Percentiles rank a stretch among this genome's conserved stretches.
Evolutionary conservation across 2,888 invertebrate genomes (phyloP).

Genomic region (Trachelus iudaicus): DNA sequence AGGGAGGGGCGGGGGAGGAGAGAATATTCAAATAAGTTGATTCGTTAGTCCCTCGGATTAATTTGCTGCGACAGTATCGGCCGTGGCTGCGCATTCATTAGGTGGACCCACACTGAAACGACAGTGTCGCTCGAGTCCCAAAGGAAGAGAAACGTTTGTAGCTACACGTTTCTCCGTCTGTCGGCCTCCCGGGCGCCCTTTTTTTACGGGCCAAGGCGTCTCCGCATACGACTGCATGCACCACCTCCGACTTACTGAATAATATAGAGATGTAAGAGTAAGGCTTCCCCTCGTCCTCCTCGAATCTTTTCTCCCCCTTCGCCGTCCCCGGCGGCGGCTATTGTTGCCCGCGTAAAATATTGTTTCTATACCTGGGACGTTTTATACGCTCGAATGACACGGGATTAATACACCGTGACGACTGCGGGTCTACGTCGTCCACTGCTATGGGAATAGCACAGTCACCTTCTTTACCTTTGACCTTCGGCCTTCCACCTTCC

Average conservation of each 20-base stretch:
- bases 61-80: slow-evolving; percentile 51
- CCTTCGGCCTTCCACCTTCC: too few species aligned
- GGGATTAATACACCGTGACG: slow-evolving; percentile 55
- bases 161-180: not conserved
- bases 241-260: too few species aligned
- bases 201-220: too few species aligned
- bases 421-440: slow-evolving; percentile 35
- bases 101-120: slow-evolving; percentile 23
- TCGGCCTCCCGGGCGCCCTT: not conserved
- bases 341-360: slow-evolving; percentile 54
- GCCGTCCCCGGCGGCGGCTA: slow-evolving; percentile 21
- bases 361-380: slow-evolving; percentile 54
- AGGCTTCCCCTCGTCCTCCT: not conserved
- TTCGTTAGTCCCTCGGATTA: slow-evolving; percentile 60
- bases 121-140: slow-evolving; percentile 22
- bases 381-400: slow-evolving; percentile 52
- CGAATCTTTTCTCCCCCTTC: not conserved
- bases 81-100: slow-evolving; percentile 51
- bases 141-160: slow-evolving; percentile 2
- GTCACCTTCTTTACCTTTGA: too few species aligned
- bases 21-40: slow-evolving; percentile 55
- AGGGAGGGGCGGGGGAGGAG: not conserved
- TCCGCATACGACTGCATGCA: too few species aligned
- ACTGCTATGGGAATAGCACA: too few species aligned
- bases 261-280: not conserved